Evolutionary conservation across 2,113 vertebrate species (phyloP).

Genomic region (Colaptes auratus): DNA sequence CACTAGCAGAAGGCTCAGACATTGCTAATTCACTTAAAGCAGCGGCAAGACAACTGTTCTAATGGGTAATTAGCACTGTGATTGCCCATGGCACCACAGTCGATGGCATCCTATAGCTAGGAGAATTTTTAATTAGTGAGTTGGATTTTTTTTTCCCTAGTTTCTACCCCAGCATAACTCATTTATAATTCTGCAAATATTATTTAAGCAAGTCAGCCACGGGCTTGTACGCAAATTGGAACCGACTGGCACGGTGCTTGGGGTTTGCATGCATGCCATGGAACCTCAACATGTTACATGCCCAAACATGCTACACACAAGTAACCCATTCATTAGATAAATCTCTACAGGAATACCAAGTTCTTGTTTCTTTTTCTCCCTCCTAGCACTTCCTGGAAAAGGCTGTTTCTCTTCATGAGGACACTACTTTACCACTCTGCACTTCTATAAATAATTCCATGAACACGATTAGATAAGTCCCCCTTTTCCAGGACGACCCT

Average conservation of each 20-base stretch:
- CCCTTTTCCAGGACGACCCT: neutral
- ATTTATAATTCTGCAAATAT: neutral
- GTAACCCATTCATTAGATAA: neutral
- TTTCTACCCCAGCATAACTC: neutral
- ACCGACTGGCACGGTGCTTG: neutral
- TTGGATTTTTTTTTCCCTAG: neutral
- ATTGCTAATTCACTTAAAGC: neutral
- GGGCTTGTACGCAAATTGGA: neutral
- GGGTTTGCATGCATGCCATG: neutral
- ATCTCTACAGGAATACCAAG: neutral
- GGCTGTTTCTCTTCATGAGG: conserved; percentile 21
- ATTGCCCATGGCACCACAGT: neutral
- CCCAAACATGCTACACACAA: neutral
- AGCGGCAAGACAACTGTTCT: neutral
- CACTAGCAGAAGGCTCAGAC: neutral
- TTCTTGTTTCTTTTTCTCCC: neutral
- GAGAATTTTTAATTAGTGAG: neutral
- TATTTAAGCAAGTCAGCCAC: neutral
- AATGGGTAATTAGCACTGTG: neutral
- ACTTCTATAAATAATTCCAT: conserved; percentile 40
- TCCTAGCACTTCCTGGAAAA: neutral
- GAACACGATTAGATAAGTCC: neutral
- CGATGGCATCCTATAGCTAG: neutral
- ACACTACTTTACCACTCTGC: neutral
- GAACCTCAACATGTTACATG: neutral